Conservation (phyloP, 2,113 vertebrate species). For the Pteropus alecto region DNA sequence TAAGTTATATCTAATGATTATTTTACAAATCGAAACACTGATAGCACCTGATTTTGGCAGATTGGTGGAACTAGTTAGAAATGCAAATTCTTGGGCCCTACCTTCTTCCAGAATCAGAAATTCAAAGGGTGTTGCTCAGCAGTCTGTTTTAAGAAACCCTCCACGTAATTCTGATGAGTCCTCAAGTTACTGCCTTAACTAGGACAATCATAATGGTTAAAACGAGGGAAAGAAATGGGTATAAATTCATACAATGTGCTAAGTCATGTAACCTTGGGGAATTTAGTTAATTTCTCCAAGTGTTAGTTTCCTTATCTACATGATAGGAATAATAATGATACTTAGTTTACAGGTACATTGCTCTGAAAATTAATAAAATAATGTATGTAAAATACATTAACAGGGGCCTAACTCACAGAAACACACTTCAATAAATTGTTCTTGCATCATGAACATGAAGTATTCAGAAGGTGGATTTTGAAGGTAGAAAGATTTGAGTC, state of each 20-base stretch:
- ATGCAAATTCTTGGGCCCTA: not conserved
- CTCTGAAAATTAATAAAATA: not conserved
- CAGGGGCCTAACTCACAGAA: not conserved
- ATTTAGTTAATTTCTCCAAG: not conserved
- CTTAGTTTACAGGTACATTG: not conserved
- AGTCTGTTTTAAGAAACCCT: not conserved
- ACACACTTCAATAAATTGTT: not conserved
- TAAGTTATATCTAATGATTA: conserved; percentile 2
- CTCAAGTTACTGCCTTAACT: not conserved
- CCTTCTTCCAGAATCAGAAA: not conserved
- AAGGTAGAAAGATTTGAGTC: not conserved
- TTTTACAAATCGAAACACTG: not conserved
- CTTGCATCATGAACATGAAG: not conserved
- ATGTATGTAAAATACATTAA: not conserved
- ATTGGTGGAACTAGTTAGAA: not conserved
- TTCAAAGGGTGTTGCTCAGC: not conserved
- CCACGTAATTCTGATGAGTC: not conserved
- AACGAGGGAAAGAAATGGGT: not conserved
- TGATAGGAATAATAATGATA: not conserved
- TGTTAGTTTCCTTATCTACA: not conserved
- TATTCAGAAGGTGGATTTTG: not conserved
- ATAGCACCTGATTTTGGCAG: not conserved
- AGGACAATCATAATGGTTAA: not conserved
- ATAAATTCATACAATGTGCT: not conserved
- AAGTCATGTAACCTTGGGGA: not conserved